These are phyloP conservation scores for Crocallis elinguaria DNA, from an alignment of 2,888 invertebrate species.

Conservation along the genomic window DNA sequence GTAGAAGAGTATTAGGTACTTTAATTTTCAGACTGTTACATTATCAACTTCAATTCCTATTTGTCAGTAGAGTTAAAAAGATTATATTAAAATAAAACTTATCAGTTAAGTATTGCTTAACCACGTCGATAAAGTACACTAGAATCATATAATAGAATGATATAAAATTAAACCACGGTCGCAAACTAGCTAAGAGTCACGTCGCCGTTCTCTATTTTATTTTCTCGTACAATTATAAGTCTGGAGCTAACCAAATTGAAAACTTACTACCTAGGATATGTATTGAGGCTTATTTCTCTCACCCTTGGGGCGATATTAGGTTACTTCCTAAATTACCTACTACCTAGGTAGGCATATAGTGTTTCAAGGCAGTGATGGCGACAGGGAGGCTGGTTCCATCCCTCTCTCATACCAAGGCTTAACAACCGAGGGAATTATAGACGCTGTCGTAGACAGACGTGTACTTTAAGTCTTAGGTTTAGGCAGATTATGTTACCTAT, in stretches of 20 bases:
- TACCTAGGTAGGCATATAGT: constrained; percentile 3
- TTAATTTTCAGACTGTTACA: too few species aligned
- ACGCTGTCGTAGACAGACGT: constrained; percentile 1
- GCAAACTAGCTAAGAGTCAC: background rate
- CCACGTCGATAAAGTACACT: background rate
- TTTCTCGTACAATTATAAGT: constrained; percentile 23
- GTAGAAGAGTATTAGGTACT: too few species aligned
- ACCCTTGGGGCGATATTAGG: constrained; percentile 16
- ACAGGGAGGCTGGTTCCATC: constrained; percentile 36
- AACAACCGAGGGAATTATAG: constrained; percentile 27
- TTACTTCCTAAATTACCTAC: constrained; percentile 14
- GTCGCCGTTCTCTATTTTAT: constrained; percentile 12
- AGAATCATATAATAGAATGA: background rate
- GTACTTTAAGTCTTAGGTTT: constrained; percentile 1
- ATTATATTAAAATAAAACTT: too few species aligned
- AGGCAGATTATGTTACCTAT: constrained; percentile 11
- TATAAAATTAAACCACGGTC: constrained; percentile 2
- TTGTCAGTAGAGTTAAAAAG: too few species aligned
- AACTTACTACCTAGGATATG: constrained; percentile 13
- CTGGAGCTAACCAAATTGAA: constrained; percentile 20
- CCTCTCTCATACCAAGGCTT: constrained; percentile 24
- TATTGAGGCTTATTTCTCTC: constrained; percentile 18
- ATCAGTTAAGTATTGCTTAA: too few species aligned
- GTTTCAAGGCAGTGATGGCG: constrained; percentile 53
- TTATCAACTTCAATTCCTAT: too few species aligned